Evolutionary conservation across 1,140 invertebrate genomes (phyloP).

Genomic region (Trigoniulus corallinus): DNA sequence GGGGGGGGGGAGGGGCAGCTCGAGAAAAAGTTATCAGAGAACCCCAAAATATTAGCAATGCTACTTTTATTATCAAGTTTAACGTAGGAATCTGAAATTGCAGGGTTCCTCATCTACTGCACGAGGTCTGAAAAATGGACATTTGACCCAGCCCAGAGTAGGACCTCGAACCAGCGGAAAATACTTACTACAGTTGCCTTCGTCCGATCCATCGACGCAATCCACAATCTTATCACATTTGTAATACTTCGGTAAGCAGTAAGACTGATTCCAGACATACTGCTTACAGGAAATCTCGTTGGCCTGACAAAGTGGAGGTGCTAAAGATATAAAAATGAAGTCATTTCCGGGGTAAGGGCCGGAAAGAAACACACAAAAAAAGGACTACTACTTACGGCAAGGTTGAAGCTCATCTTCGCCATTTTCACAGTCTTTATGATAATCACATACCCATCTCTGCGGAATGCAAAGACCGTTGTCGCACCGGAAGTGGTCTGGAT

Average conservation of each 20-base stretch:
- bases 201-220: slow-evolving; percentile 85
- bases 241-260: slow-evolving; percentile 75
- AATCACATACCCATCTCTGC: slow-evolving; percentile 66
- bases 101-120: too few species aligned
- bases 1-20: too few species aligned
- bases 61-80: too few species aligned
- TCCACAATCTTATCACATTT: slow-evolving; percentile 83
- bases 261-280: slow-evolving; percentile 85
- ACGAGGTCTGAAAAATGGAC: too few species aligned
- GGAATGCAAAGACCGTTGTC: slow-evolving; percentile 74
- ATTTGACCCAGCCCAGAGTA: too few species aligned
- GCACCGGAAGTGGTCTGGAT: slow-evolving; percentile 59
- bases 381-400: slow-evolving; percentile 52
- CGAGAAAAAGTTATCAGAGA: too few species aligned
- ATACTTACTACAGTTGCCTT: slow-evolving; percentile 81
- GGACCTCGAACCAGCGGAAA: too few species aligned
- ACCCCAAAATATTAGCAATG: too few species aligned
- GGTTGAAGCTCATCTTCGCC: slow-evolving; percentile 76
- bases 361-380: background rate
- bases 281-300: slow-evolving; percentile 72
- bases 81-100: too few species aligned
- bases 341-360: too few species aligned
- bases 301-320: slow-evolving; percentile 71
- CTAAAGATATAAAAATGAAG: slow-evolving; percentile 31
- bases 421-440: slow-evolving; percentile 72